These are phyloP conservation scores for Palloptera scutellata DNA, from an alignment of 2,888 invertebrate species.

Conservation along the genomic window DNA sequence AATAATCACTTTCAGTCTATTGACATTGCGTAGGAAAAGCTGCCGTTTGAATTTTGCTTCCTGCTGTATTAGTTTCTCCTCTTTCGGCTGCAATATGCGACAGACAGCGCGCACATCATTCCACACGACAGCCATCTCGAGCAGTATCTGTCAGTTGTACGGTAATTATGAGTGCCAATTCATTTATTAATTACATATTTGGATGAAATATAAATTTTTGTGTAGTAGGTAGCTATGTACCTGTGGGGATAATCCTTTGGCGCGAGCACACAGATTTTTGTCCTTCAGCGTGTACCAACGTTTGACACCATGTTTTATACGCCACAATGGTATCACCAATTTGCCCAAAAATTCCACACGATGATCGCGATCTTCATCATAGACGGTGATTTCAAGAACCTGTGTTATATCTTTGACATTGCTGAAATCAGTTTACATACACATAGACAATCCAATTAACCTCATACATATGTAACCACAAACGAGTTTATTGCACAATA, in stretches of 20 bases:
- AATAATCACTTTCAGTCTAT: constrained; percentile 88
- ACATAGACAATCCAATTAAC: no score
- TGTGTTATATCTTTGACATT: constrained; percentile 96
- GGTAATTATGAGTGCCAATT: neutral
- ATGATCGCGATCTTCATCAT: constrained; percentile 97
- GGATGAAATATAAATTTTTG: no score
- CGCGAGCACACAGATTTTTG: constrained; percentile 85
- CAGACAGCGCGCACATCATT: constrained; percentile 91
- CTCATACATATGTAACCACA: no score
- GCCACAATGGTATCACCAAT: constrained; percentile 84
- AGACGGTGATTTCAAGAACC: constrained; percentile 93
- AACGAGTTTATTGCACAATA: constrained; percentile 41
- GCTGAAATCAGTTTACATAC: constrained; percentile 61
- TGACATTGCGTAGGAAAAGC: constrained; percentile 91
- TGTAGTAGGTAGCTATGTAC: no score
- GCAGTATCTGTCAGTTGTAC: constrained; percentile 69
- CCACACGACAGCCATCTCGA: constrained; percentile 93
- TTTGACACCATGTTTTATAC: constrained; percentile 88
- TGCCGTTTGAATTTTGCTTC: constrained; percentile 96
- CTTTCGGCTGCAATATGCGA: constrained; percentile 92
- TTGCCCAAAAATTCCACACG: constrained; percentile 98
- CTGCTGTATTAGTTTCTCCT: constrained; percentile 93
- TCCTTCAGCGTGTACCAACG: constrained; percentile 97
- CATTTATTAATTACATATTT: no score
- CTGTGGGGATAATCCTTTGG: constrained; percentile 91